Base-by-base conservation (phyloP, 2,888 invertebrate species). In the Actias luna region DNA sequence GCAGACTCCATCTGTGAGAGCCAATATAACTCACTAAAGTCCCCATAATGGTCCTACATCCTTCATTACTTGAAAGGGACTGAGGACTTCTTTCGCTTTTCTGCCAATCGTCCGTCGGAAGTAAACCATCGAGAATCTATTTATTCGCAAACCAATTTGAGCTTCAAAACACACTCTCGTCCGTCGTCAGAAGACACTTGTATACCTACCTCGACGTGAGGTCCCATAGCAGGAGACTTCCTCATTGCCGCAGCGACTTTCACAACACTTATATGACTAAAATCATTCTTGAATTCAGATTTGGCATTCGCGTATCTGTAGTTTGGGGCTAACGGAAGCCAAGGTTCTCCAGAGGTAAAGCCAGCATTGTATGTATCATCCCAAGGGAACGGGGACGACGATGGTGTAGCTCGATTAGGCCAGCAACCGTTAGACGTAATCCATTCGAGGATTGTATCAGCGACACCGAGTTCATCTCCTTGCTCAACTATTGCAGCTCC, bases 401-500 rank as follows among this genome's bases (percentile, higher is more conserved):
- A 82, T 0, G 90, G 73, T 2, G 62, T 64, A 0, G 71, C 39
- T 1, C 31, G 0, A 87, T 92, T 58, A 83, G 95, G 83, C 86
- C 87, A 95, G 84, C 83, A 93, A 82, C 74, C 93, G 82, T 65
- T 92, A 69, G 58, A 85, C 69, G 84, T 65, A 67, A 83, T 74
- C 94, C 91, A 81, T 74, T 84, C 77, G 71, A 93, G 77, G 92
- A 94, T 94, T 89, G 95, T 80, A 63, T 92, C 92, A 0, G 87
- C 85, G 0, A 82, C 79, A 1, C 95, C 96, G 1, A 97, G 93
- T 75, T 97, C 96, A 70, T 97, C 96, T 14, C 97, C 97, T 81
- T 97, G 96, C 78, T 97, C 97, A 27, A 96, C 95, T 31, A 97
- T 91, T 0, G 95, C 93, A 0, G 96, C 94, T 27, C 97, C 97